Conservation (phyloP, 1,140 invertebrate species). For the Drosophila setifemur region DNA sequence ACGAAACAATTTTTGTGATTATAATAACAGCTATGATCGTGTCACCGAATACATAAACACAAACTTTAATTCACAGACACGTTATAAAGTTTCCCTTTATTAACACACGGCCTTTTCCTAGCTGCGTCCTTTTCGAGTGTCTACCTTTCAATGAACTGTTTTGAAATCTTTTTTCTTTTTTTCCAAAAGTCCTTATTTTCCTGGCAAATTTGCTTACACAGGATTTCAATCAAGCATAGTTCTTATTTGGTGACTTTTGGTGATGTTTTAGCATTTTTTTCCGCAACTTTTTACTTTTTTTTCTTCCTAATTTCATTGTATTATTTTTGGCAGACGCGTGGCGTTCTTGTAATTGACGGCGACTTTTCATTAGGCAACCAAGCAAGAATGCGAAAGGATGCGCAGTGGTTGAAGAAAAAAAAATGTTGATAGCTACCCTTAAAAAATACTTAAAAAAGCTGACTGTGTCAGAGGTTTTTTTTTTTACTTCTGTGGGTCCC, state of each 20-base stretch:
- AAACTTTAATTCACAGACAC: constrained; percentile 46
- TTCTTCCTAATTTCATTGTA: constrained; percentile 48
- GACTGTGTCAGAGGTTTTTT: constrained; percentile 65
- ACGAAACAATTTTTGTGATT: no score
- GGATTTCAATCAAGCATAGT: constrained; percentile 41
- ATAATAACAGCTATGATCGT: not conserved
- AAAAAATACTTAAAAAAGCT: constrained; percentile 63
- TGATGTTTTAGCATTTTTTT: constrained; percentile 34
- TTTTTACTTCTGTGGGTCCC: constrained; percentile 26
- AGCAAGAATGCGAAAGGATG: constrained; percentile 57
- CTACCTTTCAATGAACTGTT: constrained; percentile 5
- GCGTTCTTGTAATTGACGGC: constrained; percentile 63
- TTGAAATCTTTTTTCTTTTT: not conserved
- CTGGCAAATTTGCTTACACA: constrained; percentile 57
- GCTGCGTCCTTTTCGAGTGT: constrained; percentile 16
- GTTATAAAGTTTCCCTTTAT: constrained; percentile 4
- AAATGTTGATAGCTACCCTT: constrained; percentile 59
- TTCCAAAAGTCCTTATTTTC: constrained; percentile 32
- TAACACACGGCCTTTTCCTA: not conserved
- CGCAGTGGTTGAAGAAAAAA: constrained; percentile 41
- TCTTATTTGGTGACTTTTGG: constrained; percentile 62
- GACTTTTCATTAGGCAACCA: constrained; percentile 69
- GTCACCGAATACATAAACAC: not conserved
- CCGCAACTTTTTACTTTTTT: constrained; percentile 26
- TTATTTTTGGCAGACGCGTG: constrained; percentile 56